Base-by-base conservation (phyloP, 92 coral and sea anemone genomes). In the Parazoanthus swiftii region DNA sequence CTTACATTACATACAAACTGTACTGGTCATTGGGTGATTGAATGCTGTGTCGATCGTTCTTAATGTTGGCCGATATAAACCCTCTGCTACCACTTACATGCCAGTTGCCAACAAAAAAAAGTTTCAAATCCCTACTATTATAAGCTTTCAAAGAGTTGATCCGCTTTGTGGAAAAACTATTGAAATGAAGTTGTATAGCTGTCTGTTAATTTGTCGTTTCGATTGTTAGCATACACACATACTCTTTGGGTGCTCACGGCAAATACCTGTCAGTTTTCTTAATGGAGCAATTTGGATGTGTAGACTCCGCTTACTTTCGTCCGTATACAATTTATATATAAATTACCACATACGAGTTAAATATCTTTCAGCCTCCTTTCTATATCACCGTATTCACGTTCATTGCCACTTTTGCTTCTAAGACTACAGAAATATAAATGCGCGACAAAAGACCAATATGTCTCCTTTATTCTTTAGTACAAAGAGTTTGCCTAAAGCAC, bases 81-180 rank as follows among this genome's bases (percentile, higher is more conserved):
- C 59, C 1, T 54, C 20, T 54, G 59, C 59, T 54, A 54, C 59
- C 59, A 54, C 14, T 2, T 0, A 54, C 59, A 54, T 13, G 59
- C 14, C 59, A 54, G 4, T 54, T 54, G 2, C 20, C 18, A 8
- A 33, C 77, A 73, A 29, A 16, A 73, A 29, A 29, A 29, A 29
- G 33, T 73, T 73, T 29, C 2, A 0, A 35, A 46, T 54, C 18
- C 71, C 46, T 36, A 33, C 44, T 33, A 20, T 58, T 33, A 20
- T 58, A 18, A 80, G 72, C 73, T 54, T 68, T 80, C 66, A 80
- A 50, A 78, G 72, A 56, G 29, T 51, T 56, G 44, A 36, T 80
- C 44, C 1, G 48, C 33, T 80, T 56, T 29, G 37, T 80, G 38
- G 65, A 80, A 80, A 56, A 35, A 54, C 68, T 48, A 48, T 51